These are phyloP conservation scores for Pseudochirops cupreus DNA, from an alignment of 2,797 vertebrate species.

Conservation along the genomic window DNA sequence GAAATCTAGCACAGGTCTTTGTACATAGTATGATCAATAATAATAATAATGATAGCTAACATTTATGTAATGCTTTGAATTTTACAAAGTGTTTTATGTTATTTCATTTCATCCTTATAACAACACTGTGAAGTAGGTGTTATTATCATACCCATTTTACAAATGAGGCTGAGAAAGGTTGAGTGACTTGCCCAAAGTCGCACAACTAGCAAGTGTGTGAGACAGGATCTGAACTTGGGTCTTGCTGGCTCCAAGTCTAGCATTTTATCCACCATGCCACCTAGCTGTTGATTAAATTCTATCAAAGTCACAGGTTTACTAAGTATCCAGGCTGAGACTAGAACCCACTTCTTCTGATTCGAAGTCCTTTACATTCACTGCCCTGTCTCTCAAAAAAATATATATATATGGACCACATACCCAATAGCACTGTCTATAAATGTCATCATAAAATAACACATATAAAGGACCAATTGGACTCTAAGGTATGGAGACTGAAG, in stretches of 20 bases:
- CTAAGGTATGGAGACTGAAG: constrained; percentile 8
- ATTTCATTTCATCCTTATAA: not conserved
- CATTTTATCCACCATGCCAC: not conserved
- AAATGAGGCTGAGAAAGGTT: not conserved
- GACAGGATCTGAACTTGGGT: not conserved
- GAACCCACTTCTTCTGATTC: not conserved
- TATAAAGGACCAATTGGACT: not conserved
- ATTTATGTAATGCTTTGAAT: not conserved
- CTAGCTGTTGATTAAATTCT: not conserved
- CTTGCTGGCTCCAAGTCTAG: not conserved
- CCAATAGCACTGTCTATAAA: constrained; percentile 17
- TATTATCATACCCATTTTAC: not conserved
- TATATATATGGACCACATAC: no score
- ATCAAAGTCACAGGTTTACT: not conserved
- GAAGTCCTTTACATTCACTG: no score
- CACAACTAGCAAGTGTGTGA: not conserved
- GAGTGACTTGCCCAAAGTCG: not conserved
- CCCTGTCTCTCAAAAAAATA: no score
- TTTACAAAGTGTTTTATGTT: not conserved
- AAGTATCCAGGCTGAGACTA: not conserved
- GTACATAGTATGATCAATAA: not conserved
- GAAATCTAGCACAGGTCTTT: not conserved
- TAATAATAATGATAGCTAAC: not conserved
- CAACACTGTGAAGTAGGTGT: not conserved
- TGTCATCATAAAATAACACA: constrained; percentile 3